Evolutionary conservation across 1,140 invertebrate genomes (phyloP).

Genomic region (Polyergus mexicanus): DNA sequence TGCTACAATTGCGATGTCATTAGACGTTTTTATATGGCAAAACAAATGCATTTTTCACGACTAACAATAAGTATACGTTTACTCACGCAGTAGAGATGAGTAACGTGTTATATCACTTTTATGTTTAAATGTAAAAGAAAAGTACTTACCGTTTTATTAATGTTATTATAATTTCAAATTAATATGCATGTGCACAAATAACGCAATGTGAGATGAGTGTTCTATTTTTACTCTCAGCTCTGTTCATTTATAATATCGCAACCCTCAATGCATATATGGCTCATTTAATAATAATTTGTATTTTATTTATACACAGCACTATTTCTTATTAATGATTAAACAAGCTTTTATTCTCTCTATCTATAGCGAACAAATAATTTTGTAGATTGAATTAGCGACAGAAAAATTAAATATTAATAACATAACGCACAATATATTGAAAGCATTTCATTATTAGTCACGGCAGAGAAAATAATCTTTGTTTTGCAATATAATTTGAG

Average conservation of each 20-base stretch:
- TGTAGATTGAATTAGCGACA: conserved; percentile 8
- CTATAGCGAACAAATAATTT: conserved; percentile 31
- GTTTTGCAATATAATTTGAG: conserved; percentile 26
- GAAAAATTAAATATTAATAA: conserved; percentile 47
- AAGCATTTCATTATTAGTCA: conserved; percentile 12
- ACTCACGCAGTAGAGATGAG: conserved; percentile 13
- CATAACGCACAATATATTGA: neutral
- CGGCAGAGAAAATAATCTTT: conserved; percentile 6
- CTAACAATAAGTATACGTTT: neutral
- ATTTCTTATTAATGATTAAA: conserved; percentile 20
- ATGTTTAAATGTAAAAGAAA: neutral
- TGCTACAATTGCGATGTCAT: neutral
- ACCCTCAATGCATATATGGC: conserved; percentile 1
- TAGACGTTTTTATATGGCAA: neutral
- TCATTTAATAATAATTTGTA: conserved; percentile 1
- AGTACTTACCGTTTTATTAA: conserved; percentile 46
- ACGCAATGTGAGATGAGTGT: neutral
- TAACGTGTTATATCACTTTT: conserved; percentile 12
- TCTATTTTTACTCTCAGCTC: conserved; percentile 32
- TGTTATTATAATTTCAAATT: conserved; percentile 38
- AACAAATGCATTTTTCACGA: neutral
- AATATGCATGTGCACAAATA: conserved; percentile 1
- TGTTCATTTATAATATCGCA: neutral
- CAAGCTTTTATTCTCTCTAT: neutral
- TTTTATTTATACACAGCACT: conserved; percentile 29